Base-by-base conservation (phyloP, 1,140 invertebrate genomes). In the Coenobita brevimanus region DNA sequence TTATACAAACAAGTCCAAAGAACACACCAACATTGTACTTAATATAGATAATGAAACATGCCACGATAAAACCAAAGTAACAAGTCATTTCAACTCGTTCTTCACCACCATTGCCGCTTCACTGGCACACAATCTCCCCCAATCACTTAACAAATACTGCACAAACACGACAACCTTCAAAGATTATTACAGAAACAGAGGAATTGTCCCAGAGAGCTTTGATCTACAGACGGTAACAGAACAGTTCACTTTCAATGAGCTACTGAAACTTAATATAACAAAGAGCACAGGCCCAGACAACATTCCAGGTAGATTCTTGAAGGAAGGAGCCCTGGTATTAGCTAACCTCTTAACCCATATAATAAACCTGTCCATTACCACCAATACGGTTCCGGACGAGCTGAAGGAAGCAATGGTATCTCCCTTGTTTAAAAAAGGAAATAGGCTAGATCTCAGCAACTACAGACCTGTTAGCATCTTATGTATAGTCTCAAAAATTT, bases 401-500 rank as follows among this genome's bases (percentile, higher is more conserved):
- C 69, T 69, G 10, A 73, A 24, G 8, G 24, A 27, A 27, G 69
- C 69, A 21, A 73, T 27, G 8, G 24, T 33, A 0, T 15, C 21
- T 21, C 36, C 24, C 21, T 73, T 73, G 21, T 0, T 36, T 3
- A 38, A 73, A 73, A 73, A 33, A 30, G 33, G 33, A 6, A 21
- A 64, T 64, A 64, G 62, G 33, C 62, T 73, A 33, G 41, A 33
- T 2, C 17, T 33, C 6, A 38, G 24, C 21, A 73, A 73, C 4
- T 73, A 73, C 36, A 73, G 36, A 38, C 69, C 69, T 33, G 69
- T 73, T 73, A 73, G 69, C 36, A 73, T 3, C 8, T 21, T 38
- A 33, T 33, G 21, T 30, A 27, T 38, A 33, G 41, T 73, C 3
- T 73, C 69, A 33, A 73, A 73, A 73, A 27, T 73, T 10, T 21